Percentiles rank a stretch among this genome's conserved stretches.
phyloP scores from a whole-genome alignment of 2,797 vertebrate species.

The Remorina albescens region DNA sequence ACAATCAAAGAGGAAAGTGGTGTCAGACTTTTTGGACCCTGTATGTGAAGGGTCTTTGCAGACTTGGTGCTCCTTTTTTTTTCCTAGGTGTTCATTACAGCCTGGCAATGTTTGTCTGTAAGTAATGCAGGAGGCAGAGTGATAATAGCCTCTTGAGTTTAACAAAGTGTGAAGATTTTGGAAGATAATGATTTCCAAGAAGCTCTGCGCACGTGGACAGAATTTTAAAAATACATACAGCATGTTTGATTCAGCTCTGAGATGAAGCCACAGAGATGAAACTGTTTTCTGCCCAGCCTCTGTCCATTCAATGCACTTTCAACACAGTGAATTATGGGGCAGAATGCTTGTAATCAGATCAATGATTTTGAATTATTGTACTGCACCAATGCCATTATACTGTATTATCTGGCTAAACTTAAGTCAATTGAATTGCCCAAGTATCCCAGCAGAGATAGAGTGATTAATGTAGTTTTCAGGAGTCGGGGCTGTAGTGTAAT shows the following conservation, averaged over 20 bases:
- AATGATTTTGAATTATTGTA: conserved; percentile 72
- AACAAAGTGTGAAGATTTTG: conserved; percentile 42
- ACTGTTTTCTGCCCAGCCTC: conserved; percentile 38
- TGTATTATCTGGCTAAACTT: conserved; percentile 65
- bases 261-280: conserved; percentile 44
- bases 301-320: conserved; percentile 47
- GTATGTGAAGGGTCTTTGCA: conserved; percentile 22
- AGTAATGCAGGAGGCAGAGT: conserved; percentile 34
- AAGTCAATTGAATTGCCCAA: conserved; percentile 69
- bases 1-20: neutral
- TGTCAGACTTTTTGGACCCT: neutral
- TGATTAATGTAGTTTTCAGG: conserved; percentile 76
- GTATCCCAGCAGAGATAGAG: conserved; percentile 65
- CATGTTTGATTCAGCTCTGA: conserved; percentile 42
- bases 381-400: conserved; percentile 61
- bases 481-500: conserved; percentile 66
- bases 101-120: conserved; percentile 24
- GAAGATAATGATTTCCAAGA: conserved; percentile 53
- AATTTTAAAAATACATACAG: conserved; percentile 42
- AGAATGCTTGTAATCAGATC: conserved; percentile 74
- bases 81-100: conserved; percentile 52
- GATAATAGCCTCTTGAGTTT: conserved; percentile 40
- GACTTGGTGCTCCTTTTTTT: conserved; percentile 24
- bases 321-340: conserved; percentile 52
- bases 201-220: conserved; percentile 33